Percentiles rank a stretch among this genome's conserved stretches.
Conservation (phyloP, 92 coral and sea anemone genomes). For the Siderastrea siderea region DNA sequence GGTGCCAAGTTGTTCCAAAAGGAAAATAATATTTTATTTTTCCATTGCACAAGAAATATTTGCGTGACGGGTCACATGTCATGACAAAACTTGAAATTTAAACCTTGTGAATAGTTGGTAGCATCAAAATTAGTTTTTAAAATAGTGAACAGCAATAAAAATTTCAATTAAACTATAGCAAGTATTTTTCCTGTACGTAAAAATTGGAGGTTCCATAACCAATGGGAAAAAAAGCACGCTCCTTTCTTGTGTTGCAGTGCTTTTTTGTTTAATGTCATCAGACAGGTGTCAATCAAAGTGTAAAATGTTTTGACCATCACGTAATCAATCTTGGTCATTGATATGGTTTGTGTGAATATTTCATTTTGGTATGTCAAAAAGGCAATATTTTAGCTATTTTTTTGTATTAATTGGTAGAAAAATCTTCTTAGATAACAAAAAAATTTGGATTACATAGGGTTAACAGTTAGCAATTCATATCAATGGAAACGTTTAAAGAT, state of each 20-base stretch:
- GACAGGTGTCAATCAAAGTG: slow-evolving; percentile 1
- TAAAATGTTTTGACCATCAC: background rate
- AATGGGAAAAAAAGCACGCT: background rate
- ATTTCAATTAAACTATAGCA: background rate
- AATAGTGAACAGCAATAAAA: background rate
- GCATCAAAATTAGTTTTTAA: background rate
- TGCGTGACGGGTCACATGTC: background rate
- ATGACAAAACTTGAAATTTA: background rate
- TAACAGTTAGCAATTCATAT: too few relatives aligned
- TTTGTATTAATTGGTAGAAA: too few relatives aligned
- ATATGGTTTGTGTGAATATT: too few relatives aligned
- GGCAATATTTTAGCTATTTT: too few relatives aligned
- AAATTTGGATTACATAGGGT: too few relatives aligned
- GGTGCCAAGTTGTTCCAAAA: background rate
- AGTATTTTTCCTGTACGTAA: background rate
- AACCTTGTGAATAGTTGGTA: background rate
- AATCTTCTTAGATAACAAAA: too few relatives aligned
- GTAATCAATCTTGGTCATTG: too few relatives aligned
- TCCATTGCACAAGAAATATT: background rate
- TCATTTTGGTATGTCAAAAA: too few relatives aligned
- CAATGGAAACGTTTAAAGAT: too few relatives aligned
- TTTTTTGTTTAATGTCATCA: background rate
- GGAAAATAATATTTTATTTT: too few relatives aligned
- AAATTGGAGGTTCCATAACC: background rate
- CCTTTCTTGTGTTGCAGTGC: background rate